A percentile compares a stretch with the other conserved stretches of the same genome.
These are phyloP conservation scores for Chionoecetes opilio DNA, from an alignment of 1,140 invertebrate genomes.

Conservation along the genomic window DNA sequence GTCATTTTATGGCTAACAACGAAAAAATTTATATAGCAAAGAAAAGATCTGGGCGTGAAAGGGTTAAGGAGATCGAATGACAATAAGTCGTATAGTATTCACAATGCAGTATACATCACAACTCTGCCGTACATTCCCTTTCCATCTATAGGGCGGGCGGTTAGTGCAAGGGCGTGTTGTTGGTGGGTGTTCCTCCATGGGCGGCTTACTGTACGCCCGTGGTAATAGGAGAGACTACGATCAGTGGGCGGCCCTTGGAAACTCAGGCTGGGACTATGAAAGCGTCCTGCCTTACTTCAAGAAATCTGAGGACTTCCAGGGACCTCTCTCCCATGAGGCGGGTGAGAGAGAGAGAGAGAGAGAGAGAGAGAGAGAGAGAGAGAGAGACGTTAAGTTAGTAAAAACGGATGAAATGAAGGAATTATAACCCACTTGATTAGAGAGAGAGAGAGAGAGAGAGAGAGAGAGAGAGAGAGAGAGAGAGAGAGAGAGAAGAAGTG, in stretches of 20 bases:
- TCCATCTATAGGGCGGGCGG: background rate
- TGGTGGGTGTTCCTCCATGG: slow-evolving; percentile 5
- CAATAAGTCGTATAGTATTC: no score
- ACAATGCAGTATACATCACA: no score
- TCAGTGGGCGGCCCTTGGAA: slow-evolving; percentile 35
- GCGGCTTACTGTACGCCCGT: slow-evolving; percentile 18
- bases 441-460: slow-evolving; percentile 21
- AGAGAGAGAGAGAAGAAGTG: background rate
- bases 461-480: slow-evolving; percentile 27
- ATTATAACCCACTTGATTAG: no score
- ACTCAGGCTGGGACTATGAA: slow-evolving; percentile 42
- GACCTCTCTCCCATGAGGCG: background rate
- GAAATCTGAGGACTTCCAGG: slow-evolving; percentile 43
- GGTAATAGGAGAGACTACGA: slow-evolving; percentile 40
- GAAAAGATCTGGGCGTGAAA: no score
- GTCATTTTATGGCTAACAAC: no score
- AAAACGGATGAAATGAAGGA: background rate
- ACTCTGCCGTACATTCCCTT: no score
- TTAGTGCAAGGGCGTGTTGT: slow-evolving; percentile 7
- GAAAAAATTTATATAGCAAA: no score
- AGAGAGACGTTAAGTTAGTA: background rate
- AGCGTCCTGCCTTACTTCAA: slow-evolving; percentile 47
- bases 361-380: slow-evolving; percentile 21
- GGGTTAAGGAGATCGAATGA: no score
- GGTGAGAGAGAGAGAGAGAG: slow-evolving; percentile 41